These are phyloP conservation scores for Chrysodeixis includens DNA, from an alignment of 2,888 invertebrate genomes.

Conservation along the genomic window DNA sequence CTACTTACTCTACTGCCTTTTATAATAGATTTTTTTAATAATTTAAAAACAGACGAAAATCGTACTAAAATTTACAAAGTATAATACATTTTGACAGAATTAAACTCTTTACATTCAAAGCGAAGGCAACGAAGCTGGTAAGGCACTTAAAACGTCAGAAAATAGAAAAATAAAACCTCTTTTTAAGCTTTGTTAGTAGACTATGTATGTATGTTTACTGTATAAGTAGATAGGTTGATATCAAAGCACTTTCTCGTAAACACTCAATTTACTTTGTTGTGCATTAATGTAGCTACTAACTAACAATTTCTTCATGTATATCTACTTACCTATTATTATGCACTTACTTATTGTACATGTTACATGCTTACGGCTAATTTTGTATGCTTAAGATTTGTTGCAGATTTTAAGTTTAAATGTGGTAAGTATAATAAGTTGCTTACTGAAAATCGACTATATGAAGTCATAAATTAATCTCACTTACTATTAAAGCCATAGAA, in stretches of 20 bases:
- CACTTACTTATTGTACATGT: no score
- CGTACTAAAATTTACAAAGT: constrained; percentile 23
- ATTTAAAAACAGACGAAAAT: not conserved
- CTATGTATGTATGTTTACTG: not conserved
- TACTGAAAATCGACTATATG: no score
- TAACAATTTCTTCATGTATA: no score
- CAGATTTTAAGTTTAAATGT: no score
- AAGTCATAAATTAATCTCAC: no score
- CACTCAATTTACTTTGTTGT: constrained; percentile 6
- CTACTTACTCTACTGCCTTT: no score
- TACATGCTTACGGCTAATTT: no score
- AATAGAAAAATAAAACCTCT: constrained; percentile 24
- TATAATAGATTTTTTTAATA: not conserved
- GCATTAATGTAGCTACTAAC: not conserved
- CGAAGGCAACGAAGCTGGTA: constrained; percentile 18
- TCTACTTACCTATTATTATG: no score
- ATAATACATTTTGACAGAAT: constrained; percentile 13
- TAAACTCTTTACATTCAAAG: constrained; percentile 25
- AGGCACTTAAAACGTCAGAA: constrained; percentile 25
- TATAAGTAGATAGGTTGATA: not conserved
- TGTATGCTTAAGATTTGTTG: no score
- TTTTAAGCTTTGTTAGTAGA: constrained; percentile 13
- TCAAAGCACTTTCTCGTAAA: not conserved
- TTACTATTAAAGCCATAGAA: no score
- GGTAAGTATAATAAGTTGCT: no score